Evolutionary conservation across 2,888 invertebrate species (phyloP), one percentile per base, ranked within the genome.

Genomic region (Ectemnius lituratus): DNA sequence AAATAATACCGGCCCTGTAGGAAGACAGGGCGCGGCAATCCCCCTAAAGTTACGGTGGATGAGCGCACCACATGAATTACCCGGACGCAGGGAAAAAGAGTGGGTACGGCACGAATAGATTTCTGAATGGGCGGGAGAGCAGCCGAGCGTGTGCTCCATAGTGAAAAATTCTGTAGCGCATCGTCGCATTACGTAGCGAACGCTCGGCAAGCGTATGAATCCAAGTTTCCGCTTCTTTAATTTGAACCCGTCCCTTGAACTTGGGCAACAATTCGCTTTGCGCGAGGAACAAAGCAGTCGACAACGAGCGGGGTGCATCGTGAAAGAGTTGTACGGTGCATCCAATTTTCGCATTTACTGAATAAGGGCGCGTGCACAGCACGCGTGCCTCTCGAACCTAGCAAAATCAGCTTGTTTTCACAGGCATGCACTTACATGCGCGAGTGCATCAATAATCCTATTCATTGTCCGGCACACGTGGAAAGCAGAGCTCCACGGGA

Each of bases 41-140:
- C 66, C 37, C 37, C 67, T 52, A 16, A 13, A 65, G 60, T 68
- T 74, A 75, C 75, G 76, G 62, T 73, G 63, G 28, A 62, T 75
- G 74, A 68, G 20, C 64, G 20, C 72, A 47, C 59, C 56, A 56
- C 62, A 67, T 74, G 80, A 70, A 79, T 78, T 69, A 73, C 62
- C 16, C 52, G 58, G 62, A 58, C 73, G 67, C 18, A 70, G 65
- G 66, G 65, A 73, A 61, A 69, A 16, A 57, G 8, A 20, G 56
- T 20, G 23, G 47, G 62, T 66, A 66, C 46, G 62, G 47, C 59
- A 67, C 62, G 47, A 16, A 65, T 62, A 20, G 62, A 71, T 70
- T 80, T 73, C 76, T 82, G 82, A 82, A 82, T 82, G 82, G 59
- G 63, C 61, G 47, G 45, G 59, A 49, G 58, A 62, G 47, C 70